Base-by-base conservation (phyloP, 37 sponge, comb jelly and placozoan genomes). In the Oscarella lobularis region DNA sequence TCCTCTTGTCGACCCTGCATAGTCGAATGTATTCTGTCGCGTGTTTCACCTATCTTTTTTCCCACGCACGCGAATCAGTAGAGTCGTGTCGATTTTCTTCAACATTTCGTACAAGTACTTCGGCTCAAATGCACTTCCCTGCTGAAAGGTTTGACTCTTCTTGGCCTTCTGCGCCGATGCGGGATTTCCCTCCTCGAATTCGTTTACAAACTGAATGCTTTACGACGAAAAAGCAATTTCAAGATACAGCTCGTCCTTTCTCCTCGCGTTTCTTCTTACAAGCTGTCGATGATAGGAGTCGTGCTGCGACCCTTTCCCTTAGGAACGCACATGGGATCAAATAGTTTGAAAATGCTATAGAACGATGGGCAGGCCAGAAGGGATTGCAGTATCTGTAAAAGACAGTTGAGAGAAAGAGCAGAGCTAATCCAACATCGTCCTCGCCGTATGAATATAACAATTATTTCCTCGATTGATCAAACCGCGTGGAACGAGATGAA, bases 1-100 rank as follows among this genome's bases (percentile, higher is more conserved):
- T 98, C 99, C 74, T 98, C 99, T 54, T 98, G 99, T 1, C 89
- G 70, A 6, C 95, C 81, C 36, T 80, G 40, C n/a, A n/a, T n/a
- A n/a, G n/a, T n/a, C n/a, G n/a, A n/a, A n/a, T n/a, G n/a, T n/a
- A n/a, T n/a, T n/a, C n/a, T n/a, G n/a, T n/a, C n/a, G n/a, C n/a
- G n/a, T n/a, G n/a, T n/a, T n/a, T n/a, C n/a, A n/a, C n/a, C n/a
- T n/a, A n/a, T n/a, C n/a, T n/a, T n/a, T n/a, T n/a, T n/a, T n/a
- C n/a, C n/a, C n/a, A 48, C 60, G 9, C 20, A 48, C 90, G 73
- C 78, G 81, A 36, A 36, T 37, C 33, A 87, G 81, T 72, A 89
- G 84, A 6, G 67, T 48, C 27, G 85, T 77, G 38, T 75, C 74
- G 9, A 86, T 81, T 73, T 81, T 89, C 29, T 81, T 66, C 31